Percentiles rank a stretch among this genome's conserved stretches.
These are phyloP conservation scores for Aplysia californica DNA, from an alignment of 1,140 invertebrate genomes.

Conservation along the genomic window DNA sequence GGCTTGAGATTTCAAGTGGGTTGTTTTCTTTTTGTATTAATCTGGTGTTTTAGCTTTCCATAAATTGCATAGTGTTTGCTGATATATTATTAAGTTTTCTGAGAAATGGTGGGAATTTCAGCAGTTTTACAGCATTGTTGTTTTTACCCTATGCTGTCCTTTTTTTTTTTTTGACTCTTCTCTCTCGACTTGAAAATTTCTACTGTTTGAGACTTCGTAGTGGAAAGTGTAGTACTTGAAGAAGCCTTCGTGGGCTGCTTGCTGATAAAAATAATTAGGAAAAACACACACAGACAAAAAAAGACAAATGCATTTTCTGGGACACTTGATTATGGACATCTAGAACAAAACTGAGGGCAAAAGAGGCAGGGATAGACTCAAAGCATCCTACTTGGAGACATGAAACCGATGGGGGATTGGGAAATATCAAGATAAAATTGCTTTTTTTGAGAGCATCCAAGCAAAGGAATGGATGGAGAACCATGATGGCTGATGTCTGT, in stretches of 20 bases:
- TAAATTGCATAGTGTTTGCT: background rate
- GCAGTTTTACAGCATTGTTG: background rate
- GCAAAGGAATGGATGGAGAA: no score
- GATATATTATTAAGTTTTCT: background rate
- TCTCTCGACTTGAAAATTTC: no score
- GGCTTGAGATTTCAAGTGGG: background rate
- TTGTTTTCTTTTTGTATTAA: background rate
- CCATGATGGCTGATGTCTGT: background rate
- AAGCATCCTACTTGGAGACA: no score
- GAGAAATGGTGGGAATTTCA: background rate
- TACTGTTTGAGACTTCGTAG: no score
- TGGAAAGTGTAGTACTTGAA: no score
- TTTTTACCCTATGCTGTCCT: background rate
- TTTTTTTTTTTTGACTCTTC: background rate
- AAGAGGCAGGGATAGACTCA: no score
- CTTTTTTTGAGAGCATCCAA: background rate
- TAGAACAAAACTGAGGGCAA: no score
- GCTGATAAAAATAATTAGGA: no score
- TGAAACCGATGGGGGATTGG: background rate
- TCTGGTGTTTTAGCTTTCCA: background rate
- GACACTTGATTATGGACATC: no score
- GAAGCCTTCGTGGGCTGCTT: no score
- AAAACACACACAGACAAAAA: no score
- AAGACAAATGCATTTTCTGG: no score
- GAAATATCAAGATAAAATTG: background rate